Evolutionary conservation across 1,140 invertebrate species (phyloP), one percentile per base, ranked within the genome.

Genomic region (Galleria mellonella): DNA sequence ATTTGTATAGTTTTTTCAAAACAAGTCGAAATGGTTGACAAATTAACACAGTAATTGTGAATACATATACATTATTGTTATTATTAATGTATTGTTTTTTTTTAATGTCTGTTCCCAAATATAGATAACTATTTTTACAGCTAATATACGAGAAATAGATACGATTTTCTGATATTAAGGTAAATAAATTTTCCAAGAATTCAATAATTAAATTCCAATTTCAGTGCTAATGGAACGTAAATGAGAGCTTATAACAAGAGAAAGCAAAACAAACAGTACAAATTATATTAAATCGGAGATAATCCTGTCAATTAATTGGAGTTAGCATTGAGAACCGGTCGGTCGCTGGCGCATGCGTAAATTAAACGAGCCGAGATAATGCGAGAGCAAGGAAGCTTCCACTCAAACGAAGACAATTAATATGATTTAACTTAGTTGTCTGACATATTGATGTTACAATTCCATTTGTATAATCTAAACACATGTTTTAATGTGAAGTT

Each of bases 291-390:
- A 82, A 82, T 81, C 81, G 73, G 70, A 81, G 81, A 81, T 84
- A 84, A 84, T 82, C 81, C 73, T 77, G 81, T 84, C 81, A 84
- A 84, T 84, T 84, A 82, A 82, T 84, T 78, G 77, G 77, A 74
- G 62, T 83, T 83, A 79, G 60, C 66, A 78, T 70, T 72, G 66
- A 73, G 63, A 82, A 78, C 77, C 72, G 81, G 75, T 81, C 64
- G 61, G 17, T 23, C 17, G 17, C 17, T 57, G 49, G 62, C 72
- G 77, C 76, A 70, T 76, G 76, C 77, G 72, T 72, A 54, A 64
- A 69, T 65, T 61, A 66, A 65, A 69, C 62, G 65, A 67, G 67
- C 55, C 62, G 59, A 63, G 64, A 69, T 74, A 72, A 74, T 63
- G 47, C 51, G 61, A 60, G 50, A 59, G 54, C 59, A 65, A 72